Evolutionary conservation across 2,113 vertebrate genomes (phyloP), one percentile per base, ranked within the genome.

Genomic region (Hippocampus zosterae): DNA sequence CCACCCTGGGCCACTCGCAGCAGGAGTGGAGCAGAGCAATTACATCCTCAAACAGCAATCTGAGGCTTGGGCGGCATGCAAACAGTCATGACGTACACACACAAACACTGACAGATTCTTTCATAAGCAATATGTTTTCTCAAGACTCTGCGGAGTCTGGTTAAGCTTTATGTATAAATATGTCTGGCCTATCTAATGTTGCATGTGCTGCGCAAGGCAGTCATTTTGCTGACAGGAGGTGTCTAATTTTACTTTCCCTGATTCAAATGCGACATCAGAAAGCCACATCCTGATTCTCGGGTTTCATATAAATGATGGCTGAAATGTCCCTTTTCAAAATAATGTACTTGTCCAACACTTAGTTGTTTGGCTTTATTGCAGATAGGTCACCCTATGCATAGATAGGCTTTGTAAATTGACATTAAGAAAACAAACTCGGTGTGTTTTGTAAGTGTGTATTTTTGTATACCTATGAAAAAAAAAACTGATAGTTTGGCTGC

Each of bases 31-130:
- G 88, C 89, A 89, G 85, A 90, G 88, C 87, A 90, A 92, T 91
- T 92, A 92, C 90, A 91, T 90, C 86, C 87, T 90, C 92, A 91
- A 90, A 91, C 89, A 91, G 81, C 90, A 88, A 91, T 91, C 90
- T 91, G 85, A 83, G 68, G 83, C 84, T 72, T 56, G 80, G 85
- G 76, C 78, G 80, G 81, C 85, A 81, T 84, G 87, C 87, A 91
- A 89, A 91, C 88, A 89, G 71, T 86, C 86, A 70, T 82, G 78
- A 84, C 85, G 86, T 84, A 87, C 87, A 84, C 83, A 85, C 69
- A 86, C 87, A 89, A 85, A 90, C 83, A 87, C 81, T 70, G 75
- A 81, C 81, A 78, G 70, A 82, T 82, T 84, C 83, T 83, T 76
- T 85, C 86, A 88, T 70, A 75, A 82, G 82, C 81, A 75, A 85